Conservation (phyloP, 1,140 invertebrate genomes). For the Drosophila mojavensis region DNA sequence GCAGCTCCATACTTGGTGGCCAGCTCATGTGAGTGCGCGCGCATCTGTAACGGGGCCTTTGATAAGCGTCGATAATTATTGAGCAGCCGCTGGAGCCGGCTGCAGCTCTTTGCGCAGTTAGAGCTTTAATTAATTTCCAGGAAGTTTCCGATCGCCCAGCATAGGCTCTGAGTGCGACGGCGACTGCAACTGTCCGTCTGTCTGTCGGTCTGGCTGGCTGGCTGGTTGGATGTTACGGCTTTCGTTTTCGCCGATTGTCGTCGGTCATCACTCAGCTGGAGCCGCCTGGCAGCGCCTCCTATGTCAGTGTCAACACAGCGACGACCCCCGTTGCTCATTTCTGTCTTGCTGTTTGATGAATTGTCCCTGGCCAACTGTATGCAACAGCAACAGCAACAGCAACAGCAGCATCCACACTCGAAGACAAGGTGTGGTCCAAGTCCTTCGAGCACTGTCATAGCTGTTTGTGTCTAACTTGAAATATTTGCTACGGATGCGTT, state of each 20-base stretch:
- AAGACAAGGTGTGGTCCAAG: constrained; percentile 71
- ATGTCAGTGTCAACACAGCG: constrained; percentile 78
- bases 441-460: constrained; percentile 58
- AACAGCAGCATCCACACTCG: constrained; percentile 5
- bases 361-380: constrained; percentile 57
- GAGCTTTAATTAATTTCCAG: constrained; percentile 80
- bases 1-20: constrained; percentile 70
- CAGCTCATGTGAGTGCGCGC: constrained; percentile 67
- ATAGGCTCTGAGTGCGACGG: background rate
- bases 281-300: constrained; percentile 47
- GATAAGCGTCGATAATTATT: constrained; percentile 83
- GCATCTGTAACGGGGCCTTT: constrained; percentile 82
- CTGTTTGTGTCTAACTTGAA: constrained; percentile 67
- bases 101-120: constrained; percentile 45
- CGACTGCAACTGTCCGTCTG: background rate
- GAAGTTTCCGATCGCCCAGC: constrained; percentile 66
- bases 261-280: constrained; percentile 77
- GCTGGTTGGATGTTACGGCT: constrained; percentile 28
- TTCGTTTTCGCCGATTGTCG: constrained; percentile 77
- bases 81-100: constrained; percentile 45
- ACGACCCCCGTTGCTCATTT: constrained; percentile 67
- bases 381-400: constrained; percentile 8
- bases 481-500: constrained; percentile 57
- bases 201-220: too few species aligned
- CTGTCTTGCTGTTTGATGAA: constrained; percentile 80